A percentile compares a stretch with the other conserved stretches of the same genome.
These are phyloP conservation scores for Formica selysi DNA, from an alignment of 1,140 invertebrate species.

Conservation along the genomic window DNA sequence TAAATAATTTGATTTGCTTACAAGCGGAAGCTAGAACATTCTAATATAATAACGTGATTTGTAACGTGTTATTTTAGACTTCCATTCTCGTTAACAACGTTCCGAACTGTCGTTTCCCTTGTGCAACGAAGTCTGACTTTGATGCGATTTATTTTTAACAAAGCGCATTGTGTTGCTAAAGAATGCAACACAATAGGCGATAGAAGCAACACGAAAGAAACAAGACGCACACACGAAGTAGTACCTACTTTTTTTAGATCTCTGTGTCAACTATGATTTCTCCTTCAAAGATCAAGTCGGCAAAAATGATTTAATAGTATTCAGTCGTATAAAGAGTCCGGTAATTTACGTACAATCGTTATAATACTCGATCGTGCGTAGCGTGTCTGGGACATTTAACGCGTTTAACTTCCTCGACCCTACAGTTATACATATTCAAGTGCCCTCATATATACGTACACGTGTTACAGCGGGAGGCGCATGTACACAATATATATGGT, in stretches of 20 bases:
- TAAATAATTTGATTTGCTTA: neutral
- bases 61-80: slow-evolving; percentile 12
- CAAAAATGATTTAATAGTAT: neutral
- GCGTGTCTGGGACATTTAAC: neutral
- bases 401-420: neutral
- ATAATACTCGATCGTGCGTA: neutral
- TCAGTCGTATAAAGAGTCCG: neutral
- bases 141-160: slow-evolving; percentile 21
- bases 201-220: neutral
- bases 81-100: neutral
- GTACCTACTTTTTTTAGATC: neutral
- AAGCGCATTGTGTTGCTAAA: neutral
- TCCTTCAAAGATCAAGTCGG: neutral
- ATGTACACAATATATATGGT: neutral
- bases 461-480: neutral
- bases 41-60: slow-evolving; percentile 34
- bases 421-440: neutral
- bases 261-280: neutral
- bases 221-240: neutral
- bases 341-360: neutral
- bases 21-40: neutral
- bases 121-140: neutral
- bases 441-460: neutral
- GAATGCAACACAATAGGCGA: neutral
- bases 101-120: neutral